Percentiles rank a stretch among this genome's conserved stretches.
Evolutionary conservation across 2,113 vertebrate genomes (phyloP).

Genomic region (Solea solea): DNA sequence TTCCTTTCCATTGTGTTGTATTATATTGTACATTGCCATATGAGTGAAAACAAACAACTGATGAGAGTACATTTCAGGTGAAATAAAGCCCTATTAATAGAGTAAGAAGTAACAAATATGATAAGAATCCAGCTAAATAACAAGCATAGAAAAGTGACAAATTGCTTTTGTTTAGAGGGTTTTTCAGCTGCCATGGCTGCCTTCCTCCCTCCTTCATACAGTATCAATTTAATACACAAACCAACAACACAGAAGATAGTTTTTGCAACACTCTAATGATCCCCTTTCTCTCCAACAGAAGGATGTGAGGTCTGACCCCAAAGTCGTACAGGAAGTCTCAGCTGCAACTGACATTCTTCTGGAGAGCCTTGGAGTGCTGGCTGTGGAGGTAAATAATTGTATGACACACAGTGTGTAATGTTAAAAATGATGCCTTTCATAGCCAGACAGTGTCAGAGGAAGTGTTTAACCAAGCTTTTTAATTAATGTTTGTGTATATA

Average conservation of each 20-base stretch:
- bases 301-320: constrained; percentile 82
- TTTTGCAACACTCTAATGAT: not conserved
- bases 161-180: too few relatives aligned
- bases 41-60: too few relatives aligned
- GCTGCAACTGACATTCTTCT: constrained; percentile 84
- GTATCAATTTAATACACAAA: not conserved
- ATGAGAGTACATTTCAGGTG: too few relatives aligned
- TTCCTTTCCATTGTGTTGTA: too few relatives aligned
- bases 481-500: too few relatives aligned
- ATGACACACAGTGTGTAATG: not conserved
- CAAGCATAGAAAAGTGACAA: too few relatives aligned
- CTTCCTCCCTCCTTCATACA: not conserved
- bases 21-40: too few relatives aligned
- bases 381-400: constrained; percentile 83
- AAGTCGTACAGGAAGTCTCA: constrained; percentile 83
- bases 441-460: not conserved
- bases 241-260: not conserved
- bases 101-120: too few relatives aligned
- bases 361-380: constrained; percentile 82
- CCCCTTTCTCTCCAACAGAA: constrained; percentile 74
- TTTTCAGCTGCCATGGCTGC: not conserved
- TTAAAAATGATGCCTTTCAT: too few relatives aligned
- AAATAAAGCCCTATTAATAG: too few relatives aligned
- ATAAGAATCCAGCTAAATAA: too few relatives aligned
- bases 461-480: too few relatives aligned